Percentiles rank a stretch among this genome's conserved stretches.
These are phyloP conservation scores for Halcyon leucocephala DNA, from an alignment of 2,797 vertebrate species.

Conservation along the genomic window DNA sequence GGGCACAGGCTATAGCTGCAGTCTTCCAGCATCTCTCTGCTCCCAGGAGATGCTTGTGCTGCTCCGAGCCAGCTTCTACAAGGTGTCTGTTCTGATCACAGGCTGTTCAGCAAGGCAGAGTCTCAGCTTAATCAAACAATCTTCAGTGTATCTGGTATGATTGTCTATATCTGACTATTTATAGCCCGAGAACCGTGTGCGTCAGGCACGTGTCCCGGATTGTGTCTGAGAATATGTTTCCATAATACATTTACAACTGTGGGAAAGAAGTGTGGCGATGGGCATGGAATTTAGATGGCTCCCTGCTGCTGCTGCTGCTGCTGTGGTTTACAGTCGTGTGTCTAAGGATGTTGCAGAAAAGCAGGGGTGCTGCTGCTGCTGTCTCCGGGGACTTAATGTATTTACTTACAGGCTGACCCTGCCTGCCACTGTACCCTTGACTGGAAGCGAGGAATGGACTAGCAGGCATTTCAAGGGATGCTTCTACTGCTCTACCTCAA, in stretches of 20 bases:
- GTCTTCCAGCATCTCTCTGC: not conserved
- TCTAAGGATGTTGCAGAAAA: not conserved
- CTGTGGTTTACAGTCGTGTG: not conserved
- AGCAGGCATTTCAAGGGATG: not conserved
- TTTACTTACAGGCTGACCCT: not conserved
- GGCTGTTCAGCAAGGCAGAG: not conserved
- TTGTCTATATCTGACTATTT: constrained; percentile 15
- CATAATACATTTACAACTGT: constrained; percentile 44
- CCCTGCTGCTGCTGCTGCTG: not conserved
- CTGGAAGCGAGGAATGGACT: not conserved
- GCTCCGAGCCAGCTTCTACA: not conserved
- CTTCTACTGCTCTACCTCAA: not conserved
- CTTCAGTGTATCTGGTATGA: not conserved
- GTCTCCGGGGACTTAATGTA: not conserved
- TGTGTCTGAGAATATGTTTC: constrained; percentile 9
- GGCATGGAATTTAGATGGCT: not conserved
- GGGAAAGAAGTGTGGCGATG: not conserved
- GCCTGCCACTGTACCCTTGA: not conserved
- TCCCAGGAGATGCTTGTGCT: not conserved
- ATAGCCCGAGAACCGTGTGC: not conserved
- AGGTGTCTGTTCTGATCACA: not conserved
- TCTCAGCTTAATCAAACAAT: constrained; percentile 26
- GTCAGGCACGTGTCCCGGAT: not conserved
- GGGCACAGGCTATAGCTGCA: not conserved
- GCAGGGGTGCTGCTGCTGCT: not conserved